Conservation (phyloP, 2,113 vertebrate genomes). For the Pandion haliaetus region DNA sequence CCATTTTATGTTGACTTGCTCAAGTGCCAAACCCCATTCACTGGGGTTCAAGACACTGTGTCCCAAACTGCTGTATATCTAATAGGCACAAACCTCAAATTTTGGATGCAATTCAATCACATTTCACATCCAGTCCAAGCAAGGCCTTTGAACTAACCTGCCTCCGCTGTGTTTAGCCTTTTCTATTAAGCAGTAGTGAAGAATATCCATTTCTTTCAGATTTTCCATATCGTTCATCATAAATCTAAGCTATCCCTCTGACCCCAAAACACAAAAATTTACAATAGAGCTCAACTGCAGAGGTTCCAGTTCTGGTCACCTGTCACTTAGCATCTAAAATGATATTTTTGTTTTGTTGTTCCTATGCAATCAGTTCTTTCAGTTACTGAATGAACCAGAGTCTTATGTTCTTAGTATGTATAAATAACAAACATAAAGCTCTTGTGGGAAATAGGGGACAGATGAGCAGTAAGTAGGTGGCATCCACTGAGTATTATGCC, state of each 20-base stretch:
- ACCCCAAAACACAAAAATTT: neutral
- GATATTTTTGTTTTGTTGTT: neutral
- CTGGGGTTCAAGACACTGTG: neutral
- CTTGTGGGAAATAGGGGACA: neutral
- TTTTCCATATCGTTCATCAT: neutral
- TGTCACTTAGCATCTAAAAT: neutral
- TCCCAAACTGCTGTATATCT: neutral
- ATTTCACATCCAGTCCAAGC: neutral
- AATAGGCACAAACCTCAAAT: neutral
- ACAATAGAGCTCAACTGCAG: neutral
- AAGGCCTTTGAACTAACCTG: neutral
- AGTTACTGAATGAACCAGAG: neutral
- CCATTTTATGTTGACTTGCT: neutral
- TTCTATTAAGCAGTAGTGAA: neutral
- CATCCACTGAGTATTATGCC: neutral
- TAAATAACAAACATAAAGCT: neutral
- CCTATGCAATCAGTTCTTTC: neutral
- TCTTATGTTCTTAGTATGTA: neutral
- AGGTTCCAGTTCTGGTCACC: neutral
- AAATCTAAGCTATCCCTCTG: neutral
- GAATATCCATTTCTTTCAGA: neutral
- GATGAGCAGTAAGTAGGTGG: neutral
- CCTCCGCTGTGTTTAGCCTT: neutral
- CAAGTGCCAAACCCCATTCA: neutral
- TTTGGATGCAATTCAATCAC: neutral